A percentile compares a stretch with the other conserved stretches of the same genome.
Conservation (phyloP, 2,888 invertebrate species). For the Branchipolynoe longqiensis region DNA sequence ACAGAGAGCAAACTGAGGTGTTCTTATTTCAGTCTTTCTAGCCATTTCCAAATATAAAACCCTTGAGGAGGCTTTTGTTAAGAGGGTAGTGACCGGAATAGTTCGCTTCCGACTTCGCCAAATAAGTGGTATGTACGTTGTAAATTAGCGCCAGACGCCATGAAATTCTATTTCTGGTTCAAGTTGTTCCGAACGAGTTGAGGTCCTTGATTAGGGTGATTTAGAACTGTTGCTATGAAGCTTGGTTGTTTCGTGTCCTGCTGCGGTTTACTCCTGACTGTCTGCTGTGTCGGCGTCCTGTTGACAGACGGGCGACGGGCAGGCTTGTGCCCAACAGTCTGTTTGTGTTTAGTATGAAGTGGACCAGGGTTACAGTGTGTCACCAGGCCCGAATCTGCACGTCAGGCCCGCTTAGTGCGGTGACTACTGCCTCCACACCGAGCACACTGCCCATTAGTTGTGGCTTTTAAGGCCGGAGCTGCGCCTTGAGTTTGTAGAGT, state of each 20-base stretch:
- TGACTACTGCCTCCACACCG: background rate
- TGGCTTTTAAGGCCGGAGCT: background rate
- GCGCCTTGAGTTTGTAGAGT: background rate
- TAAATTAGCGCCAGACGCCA: too few relatives aligned
- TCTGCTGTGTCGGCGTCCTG: background rate
- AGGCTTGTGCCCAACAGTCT: background rate
- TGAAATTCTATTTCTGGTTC: too few relatives aligned
- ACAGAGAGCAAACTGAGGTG: too few relatives aligned
- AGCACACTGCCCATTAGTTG: slow-evolving; percentile 14
- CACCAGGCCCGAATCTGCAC: background rate
- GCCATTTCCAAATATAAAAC: slow-evolving; percentile 33
- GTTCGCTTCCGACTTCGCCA: too few relatives aligned
- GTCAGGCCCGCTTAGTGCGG: background rate
- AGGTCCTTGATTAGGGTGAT: too few relatives aligned
- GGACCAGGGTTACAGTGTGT: background rate
- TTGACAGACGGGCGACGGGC: background rate
- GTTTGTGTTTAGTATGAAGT: slow-evolving; percentile 36
- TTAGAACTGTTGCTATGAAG: too few relatives aligned
- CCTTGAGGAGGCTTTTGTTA: slow-evolving; percentile 10
- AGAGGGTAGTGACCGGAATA: background rate
- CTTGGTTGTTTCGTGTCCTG: too few relatives aligned
- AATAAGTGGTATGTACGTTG: too few relatives aligned
- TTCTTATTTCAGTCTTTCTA: too few relatives aligned
- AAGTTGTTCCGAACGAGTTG: too few relatives aligned
- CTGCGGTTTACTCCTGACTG: too few relatives aligned